Evolutionary conservation across 2,113 vertebrate genomes (phyloP), one percentile per base, ranked within the genome.

Genomic region (Rhynchomys soricoides): DNA sequence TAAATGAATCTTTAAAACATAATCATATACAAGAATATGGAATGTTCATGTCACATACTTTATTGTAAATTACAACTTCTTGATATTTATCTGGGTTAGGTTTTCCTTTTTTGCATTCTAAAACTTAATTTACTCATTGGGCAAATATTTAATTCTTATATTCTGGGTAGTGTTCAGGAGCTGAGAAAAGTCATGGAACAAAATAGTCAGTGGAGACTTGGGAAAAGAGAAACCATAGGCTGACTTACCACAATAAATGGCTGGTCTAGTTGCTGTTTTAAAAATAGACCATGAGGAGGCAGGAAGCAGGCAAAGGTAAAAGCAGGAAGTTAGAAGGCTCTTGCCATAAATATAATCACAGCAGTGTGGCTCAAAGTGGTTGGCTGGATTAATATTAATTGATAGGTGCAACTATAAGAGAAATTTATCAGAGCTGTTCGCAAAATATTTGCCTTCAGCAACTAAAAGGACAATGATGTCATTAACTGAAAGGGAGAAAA

Each of bases 1-100:
- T 31, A 31, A 45, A 43, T 24, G 31, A 83, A 85, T 45, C 59
- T 12, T 66, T 74, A 91, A 97, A 94, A 91, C 45, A 82, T 57
- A 62, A 90, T 26, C 68, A n/a, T 37, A 88, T 79, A 0, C 68
- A 0, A 22, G 89, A 97, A 95, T 74, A 1, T 64, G 52, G 21
- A 52, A 66, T n/a, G 16, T 92, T 83, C 29, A 37, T 85, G n/a
- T 5, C 71, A 11, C 68, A 57, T 81, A 50, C 59, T 3, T 82
- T 26, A 86, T 66, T 45, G 13, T 45, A 75, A 74, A 17, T 73
- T 40, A 3, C 5, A 86, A 48, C 70, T 31, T 95, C 37, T 87
- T 96, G 10, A 26, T 29, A 79, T 70, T 40, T 93, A 19, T 82
- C 24, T 71, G 22, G 13, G n/a, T 85, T 85, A 26, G 15, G 5